Evolutionary conservation across 2,888 invertebrate genomes (phyloP), one percentile per base, ranked within the genome.

Genomic region (Eristalis tenax): DNA sequence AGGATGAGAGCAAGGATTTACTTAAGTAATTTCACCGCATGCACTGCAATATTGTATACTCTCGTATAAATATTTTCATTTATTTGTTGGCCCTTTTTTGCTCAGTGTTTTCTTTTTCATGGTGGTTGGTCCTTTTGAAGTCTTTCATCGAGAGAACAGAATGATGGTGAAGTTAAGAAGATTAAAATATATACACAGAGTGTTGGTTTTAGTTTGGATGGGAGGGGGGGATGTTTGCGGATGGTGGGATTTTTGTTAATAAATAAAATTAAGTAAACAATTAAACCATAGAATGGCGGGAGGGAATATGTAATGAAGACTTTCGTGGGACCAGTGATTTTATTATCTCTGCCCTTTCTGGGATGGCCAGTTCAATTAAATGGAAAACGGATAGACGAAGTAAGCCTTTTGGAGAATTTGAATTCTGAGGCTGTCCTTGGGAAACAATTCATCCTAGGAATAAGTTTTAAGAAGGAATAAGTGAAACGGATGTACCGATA

Each of bases 21-120:
- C 76, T 82, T 76, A 82, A 76, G 82, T 71, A 82, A 82, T 82
- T 82, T 76, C 70, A 59, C 57, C 65, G 64, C 70, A 82, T 81
- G 75, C 56, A 65, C 43, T 76, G 50, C 32, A 65, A 66, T 71
- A 65, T 64, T 56, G 22, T 63, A 10, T 57, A 59, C 4, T 50
- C 50, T 50, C 50, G 50, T 50, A 50, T 50, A 50, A 50, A 50
- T 50, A 50, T 50, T 50, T 50, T 50, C 50, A 50, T 50, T 50
- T 50, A 50, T 56, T 38, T 11, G 57, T 32, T 32, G 8, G 1
- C 11, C 23, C 35, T 18, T 28, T 18, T 35, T 22, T 57, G 13
- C 23, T 65, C 18, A 11, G n/a, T 22, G 22, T 35, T 6, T 32
- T 18, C 13, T 57, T 23, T 40, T 15, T 6, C 22, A 18, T 22